A percentile compares a stretch with the other conserved stretches of the same genome.
These are phyloP conservation scores for Colinus virginianus DNA, from an alignment of 2,113 vertebrate species.

Conservation along the genomic window DNA sequence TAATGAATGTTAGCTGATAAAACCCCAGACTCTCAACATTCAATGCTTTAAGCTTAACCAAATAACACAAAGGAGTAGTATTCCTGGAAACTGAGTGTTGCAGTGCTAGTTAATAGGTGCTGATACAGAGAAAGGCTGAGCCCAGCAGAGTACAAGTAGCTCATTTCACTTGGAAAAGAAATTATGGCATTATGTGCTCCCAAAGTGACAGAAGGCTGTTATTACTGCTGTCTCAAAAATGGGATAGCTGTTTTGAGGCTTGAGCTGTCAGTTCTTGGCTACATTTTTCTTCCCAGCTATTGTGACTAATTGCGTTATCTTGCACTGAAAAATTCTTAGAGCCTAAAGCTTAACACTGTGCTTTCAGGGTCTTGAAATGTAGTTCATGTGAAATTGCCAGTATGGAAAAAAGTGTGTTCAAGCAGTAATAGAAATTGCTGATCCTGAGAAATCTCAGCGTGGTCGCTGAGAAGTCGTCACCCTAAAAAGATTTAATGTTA, in stretches of 20 bases:
- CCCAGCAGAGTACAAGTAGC: neutral
- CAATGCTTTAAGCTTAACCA: neutral
- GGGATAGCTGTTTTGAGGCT: neutral
- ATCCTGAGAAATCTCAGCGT: neutral
- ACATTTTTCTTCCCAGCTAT: neutral
- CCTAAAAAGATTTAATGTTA: neutral
- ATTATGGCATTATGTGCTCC: neutral
- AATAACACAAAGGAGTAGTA: neutral
- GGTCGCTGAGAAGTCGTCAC: neutral
- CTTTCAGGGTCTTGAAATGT: constrained; percentile 6
- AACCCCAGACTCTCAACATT: no score
- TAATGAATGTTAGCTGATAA: neutral
- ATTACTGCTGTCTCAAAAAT: neutral
- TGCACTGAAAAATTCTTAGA: neutral
- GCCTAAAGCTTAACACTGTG: neutral
- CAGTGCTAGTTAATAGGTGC: neutral
- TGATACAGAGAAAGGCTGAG: neutral
- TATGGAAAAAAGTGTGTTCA: constrained; percentile 11
- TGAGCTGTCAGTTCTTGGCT: neutral
- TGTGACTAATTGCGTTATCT: neutral
- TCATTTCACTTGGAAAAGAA: neutral
- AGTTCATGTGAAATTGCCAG: neutral
- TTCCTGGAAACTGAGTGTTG: neutral
- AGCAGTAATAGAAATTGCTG: constrained; percentile 28
- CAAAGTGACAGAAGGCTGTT: neutral